Evolutionary conservation across 2,888 invertebrate species (phyloP).

Genomic region (Tachystola acroxantha): DNA sequence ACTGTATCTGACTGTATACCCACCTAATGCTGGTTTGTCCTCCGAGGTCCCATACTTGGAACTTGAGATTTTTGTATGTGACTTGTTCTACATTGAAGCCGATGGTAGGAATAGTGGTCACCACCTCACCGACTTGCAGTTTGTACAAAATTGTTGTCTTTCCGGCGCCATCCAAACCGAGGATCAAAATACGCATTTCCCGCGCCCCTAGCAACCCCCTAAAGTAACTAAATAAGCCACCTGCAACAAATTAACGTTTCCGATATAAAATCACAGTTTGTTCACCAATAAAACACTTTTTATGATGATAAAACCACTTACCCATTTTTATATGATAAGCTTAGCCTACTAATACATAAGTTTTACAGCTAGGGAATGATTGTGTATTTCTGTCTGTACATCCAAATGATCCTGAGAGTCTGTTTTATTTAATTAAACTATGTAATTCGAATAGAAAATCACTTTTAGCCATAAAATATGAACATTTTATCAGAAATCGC

Average conservation of each 20-base stretch:
- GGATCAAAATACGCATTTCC: constrained; percentile 98
- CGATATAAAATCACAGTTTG: constrained; percentile 13
- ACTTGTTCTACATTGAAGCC: constrained; percentile 99
- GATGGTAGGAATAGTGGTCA: constrained; percentile 98
- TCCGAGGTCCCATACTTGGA: constrained; percentile 99
- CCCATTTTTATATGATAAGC: constrained; percentile 61
- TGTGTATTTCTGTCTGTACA: constrained; percentile 28
- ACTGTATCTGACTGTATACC: constrained; percentile 25
- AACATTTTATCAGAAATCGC: constrained; percentile 45
- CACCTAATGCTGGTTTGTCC: constrained; percentile 99
- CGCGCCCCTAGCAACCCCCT: constrained; percentile 95
- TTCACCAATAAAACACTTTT: constrained; percentile 22
- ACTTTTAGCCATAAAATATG: constrained; percentile 36
- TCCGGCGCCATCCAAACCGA: constrained; percentile 98
- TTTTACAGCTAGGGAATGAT: constrained; percentile 47
- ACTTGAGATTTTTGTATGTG: constrained; percentile 98
- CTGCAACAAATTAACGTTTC: constrained; percentile 70
- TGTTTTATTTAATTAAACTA: constrained; percentile 20
- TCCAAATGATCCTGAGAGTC: constrained; percentile 26
- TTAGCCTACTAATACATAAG: constrained; percentile 61
- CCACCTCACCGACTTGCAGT: constrained; percentile 98
- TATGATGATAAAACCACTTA: constrained; percentile 39
- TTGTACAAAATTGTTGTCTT: constrained; percentile 99
- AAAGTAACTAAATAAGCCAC: constrained; percentile 98
- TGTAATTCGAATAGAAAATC: constrained; percentile 24